Base-by-base conservation (phyloP, 2,797 vertebrate species). In the Siniperca scherzeri region DNA sequence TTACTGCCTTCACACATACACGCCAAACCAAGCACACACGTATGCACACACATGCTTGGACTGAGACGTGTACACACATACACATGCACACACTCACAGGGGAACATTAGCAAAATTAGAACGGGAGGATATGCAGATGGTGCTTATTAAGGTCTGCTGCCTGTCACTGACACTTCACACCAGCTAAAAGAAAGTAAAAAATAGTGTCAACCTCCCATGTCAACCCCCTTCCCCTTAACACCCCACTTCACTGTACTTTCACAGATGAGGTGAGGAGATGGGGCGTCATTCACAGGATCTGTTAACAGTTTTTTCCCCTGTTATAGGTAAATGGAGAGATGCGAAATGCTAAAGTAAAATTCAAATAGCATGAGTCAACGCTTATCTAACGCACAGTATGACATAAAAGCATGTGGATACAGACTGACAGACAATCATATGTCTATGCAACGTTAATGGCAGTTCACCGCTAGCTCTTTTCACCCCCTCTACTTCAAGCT, bases 71-170 rank as follows among this genome's bases (percentile, higher is more conserved):
- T 4, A 66, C 69, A 61, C 50, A 46, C 59, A 17, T 38, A 53
- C 59, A 42, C 64, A 60, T 14, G 3, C 38, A 65, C 30, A 19
- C 46, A 27, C 9, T 13, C 30, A 70, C 12, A 19, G 27, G 79
- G 79, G 84, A 89, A 84, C 84, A 89, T 88, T 86, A 87, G 87
- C 74, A 72, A 91, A 93, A 93, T 91, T 88, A 92, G 74, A 82
- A 74, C 1, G 38, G 55, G 72, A 78, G 76, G 62, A 89, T 85
- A 91, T 93, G 90, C 91, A 93, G 93, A 93, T 92, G 90, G 90
- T 84, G 85, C 86, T 93, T 87, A 83, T 94, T 94, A 93, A 79
- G 82, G 75, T 89, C 82, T 77, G 86, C 87, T 90, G 89, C 73
- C 78, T 89, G 87, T 86, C 87, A 78, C 86, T 67, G 86, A 86